A percentile compares a stretch with the other conserved stretches of the same genome.
phyloP scores from a whole-genome alignment of 2,888 invertebrate species.

The Machimus atricapillus region DNA sequence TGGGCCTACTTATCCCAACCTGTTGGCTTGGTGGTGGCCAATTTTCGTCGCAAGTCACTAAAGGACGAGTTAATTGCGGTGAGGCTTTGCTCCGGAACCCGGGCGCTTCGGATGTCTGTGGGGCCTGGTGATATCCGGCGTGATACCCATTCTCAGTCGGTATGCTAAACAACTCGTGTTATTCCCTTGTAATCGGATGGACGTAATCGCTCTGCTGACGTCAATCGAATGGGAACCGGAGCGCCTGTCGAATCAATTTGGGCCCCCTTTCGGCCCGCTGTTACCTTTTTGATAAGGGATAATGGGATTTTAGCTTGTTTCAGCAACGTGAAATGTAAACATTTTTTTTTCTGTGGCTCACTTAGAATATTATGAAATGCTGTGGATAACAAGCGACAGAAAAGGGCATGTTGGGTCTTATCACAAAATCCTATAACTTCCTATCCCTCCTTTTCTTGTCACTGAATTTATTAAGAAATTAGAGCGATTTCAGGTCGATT shows the following conservation, averaged over 20 bases:
- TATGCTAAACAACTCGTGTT: not conserved
- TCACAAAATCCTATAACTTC: not conserved
- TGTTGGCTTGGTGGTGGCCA: not conserved
- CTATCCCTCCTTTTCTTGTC: not conserved
- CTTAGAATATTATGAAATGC: not conserved
- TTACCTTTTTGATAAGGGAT: not conserved
- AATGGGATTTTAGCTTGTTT: not conserved
- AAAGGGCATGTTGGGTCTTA: not conserved
- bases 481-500: not conserved
- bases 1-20: not conserved
- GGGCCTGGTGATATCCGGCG: not conserved
- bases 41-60: not conserved
- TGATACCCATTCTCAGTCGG: not conserved
- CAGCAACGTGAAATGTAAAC: not conserved
- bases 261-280: not conserved
- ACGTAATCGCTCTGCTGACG: slow-evolving; percentile 21
- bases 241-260: not conserved
- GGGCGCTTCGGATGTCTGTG: not conserved
- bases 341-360: not conserved
- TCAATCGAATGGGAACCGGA: slow-evolving; percentile 9
- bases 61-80: not conserved
- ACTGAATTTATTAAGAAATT: not conserved
- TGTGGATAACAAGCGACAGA: not conserved
- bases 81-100: not conserved
- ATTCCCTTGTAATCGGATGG: slow-evolving; percentile 12